Evolutionary conservation across 1,140 invertebrate species (phyloP), one percentile per base, ranked within the genome.

Genomic region (Danaus melanippus): DNA sequence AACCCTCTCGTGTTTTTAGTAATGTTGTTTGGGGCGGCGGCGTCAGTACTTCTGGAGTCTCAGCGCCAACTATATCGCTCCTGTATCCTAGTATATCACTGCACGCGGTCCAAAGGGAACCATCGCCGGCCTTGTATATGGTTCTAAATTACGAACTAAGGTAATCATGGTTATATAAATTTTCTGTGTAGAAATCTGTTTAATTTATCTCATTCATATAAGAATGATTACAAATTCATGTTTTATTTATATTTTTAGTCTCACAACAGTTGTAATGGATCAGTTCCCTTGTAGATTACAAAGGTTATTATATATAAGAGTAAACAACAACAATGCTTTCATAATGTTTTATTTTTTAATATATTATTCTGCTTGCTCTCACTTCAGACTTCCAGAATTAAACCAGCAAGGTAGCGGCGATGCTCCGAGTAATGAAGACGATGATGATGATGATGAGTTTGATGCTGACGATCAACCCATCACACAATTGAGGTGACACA

Each of bases 21-120:
- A 81, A 83, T 70, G 79, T 86, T 40, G 54, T 84, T 2, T 86
- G 83, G 83, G 80, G 83, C 5, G 83, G 81, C 5, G 83, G 81
- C 1, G 69, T 73, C 0, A 55, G 63, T 3, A 62, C 68, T 0
- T 50, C 71, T 10, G 81, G 79, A 0, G 73, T 67, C 6, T 52
- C 67, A 3, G 66, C 76, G 0, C 69, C 81, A 0, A 73, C 73
- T 12, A 79, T 88, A 51, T 76, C 76, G 0, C 64, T 88, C 7
- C 46, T 77, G 12, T 88, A 88, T 58, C 82, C 74, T 0, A 79
- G 63, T 53, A 88, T 88, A 51, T 86, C 84, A 0, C 71, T 88
- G 3, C 86, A 88, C 51, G 86, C 85, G 0, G 62, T 86, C 1
- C 80, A 86, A 56, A 64, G 83, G 41, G 81, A 86, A 9, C 86